These are phyloP conservation scores for Aspidoscelis tigris DNA, from an alignment of 2,113 vertebrate species.

Conservation along the genomic window DNA sequence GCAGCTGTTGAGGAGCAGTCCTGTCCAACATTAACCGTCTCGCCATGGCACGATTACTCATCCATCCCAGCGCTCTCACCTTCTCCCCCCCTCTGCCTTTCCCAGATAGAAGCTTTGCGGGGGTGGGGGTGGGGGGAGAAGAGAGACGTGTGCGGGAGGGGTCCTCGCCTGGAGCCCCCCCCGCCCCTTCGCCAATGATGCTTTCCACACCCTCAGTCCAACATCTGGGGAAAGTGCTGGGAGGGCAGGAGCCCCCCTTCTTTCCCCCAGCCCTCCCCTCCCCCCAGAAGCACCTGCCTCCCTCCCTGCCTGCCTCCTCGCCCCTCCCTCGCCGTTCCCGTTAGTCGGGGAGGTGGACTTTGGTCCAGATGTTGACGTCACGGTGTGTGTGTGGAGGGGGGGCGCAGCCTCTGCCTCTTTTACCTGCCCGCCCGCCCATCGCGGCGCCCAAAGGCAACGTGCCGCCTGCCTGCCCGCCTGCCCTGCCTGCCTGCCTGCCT, in stretches of 20 bases:
- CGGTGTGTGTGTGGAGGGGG: neutral
- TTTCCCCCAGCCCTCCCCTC: neutral
- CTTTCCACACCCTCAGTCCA: neutral
- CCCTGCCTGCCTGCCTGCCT: too few species aligned
- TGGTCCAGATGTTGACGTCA: neutral
- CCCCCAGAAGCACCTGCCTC: neutral
- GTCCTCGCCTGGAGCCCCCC: too few species aligned
- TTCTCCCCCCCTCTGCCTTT: too few species aligned
- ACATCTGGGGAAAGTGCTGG: neutral
- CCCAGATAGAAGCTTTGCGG: too few species aligned
- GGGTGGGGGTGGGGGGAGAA: too few species aligned
- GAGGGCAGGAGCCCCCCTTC: too few species aligned
- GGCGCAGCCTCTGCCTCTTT: neutral
- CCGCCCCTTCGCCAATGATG: too few species aligned
- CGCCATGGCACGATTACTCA: too few species aligned
- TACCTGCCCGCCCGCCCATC: neutral
- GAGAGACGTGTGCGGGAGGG: too few species aligned
- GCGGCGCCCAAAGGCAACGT: neutral
- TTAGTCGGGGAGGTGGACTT: neutral
- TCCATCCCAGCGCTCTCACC: too few species aligned
- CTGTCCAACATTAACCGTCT: too few species aligned
- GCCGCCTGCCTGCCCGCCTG: neutral
- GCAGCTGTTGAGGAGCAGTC: too few species aligned
- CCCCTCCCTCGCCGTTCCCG: neutral
- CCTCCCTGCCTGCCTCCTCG: neutral